Conservation (phyloP, 2,888 invertebrate genomes). For the Brachyptera putata region DNA sequence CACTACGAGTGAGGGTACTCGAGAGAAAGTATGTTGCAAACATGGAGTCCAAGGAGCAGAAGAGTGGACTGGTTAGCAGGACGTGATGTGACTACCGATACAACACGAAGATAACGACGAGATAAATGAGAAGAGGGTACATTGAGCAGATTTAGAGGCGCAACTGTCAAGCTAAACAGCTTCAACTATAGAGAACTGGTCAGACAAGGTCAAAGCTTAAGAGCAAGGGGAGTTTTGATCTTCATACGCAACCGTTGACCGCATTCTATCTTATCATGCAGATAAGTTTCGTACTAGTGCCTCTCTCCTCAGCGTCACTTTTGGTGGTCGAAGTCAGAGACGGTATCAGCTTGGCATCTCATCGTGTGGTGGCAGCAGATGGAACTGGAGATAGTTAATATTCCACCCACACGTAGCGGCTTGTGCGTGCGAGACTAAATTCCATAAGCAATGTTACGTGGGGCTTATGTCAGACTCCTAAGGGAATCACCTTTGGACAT, state of each 20-base stretch:
- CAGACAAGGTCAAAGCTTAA: no score
- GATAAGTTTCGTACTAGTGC: no score
- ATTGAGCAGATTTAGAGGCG: neutral
- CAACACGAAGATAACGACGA: neutral
- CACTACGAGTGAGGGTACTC: no score
- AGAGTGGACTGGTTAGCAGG: neutral
- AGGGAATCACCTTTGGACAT: constrained; percentile 18
- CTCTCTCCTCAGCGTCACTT: no score
- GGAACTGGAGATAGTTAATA: constrained; percentile 3
- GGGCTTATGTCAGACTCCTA: constrained; percentile 17
- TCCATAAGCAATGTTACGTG: constrained; percentile 11
- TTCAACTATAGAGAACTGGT: no score
- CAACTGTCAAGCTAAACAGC: no score
- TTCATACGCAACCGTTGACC: no score
- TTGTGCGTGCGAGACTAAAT: constrained; percentile 7
- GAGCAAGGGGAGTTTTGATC: no score
- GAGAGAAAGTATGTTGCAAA: no score
- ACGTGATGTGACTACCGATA: constrained; percentile 13
- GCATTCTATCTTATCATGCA: no score
- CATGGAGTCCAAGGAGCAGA: neutral
- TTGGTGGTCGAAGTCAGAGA: no score
- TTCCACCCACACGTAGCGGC: neutral
- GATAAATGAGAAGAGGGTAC: neutral
- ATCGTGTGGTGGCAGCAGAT: neutral
- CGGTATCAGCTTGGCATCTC: no score